These are phyloP conservation scores for Dinoponera quadriceps DNA, from an alignment of 1,140 invertebrate genomes.

Conservation along the genomic window DNA sequence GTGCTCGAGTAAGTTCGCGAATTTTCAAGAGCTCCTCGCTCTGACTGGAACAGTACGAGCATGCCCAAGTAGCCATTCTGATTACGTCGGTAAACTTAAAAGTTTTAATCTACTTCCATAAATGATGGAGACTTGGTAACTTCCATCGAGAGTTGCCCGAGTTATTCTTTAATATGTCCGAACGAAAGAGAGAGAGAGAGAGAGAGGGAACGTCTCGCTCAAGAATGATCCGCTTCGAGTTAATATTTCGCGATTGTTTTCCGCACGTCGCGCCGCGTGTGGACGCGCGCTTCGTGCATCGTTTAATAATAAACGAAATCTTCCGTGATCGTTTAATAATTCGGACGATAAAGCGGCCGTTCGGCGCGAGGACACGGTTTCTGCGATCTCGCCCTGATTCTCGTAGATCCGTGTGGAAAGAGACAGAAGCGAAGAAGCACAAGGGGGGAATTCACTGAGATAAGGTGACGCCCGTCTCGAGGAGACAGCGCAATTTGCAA, in stretches of 20 bases:
- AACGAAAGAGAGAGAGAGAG: neutral
- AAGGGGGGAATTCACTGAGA: neutral
- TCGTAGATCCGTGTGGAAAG: neutral
- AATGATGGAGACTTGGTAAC: slow-evolving; percentile 37
- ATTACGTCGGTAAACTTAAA: slow-evolving; percentile 67
- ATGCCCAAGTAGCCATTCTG: slow-evolving; percentile 63
- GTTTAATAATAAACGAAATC: too few species aligned
- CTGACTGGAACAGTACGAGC: slow-evolving; percentile 44
- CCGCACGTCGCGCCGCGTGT: too few species aligned
- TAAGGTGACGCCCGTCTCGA: neutral
- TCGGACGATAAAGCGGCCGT: too few species aligned
- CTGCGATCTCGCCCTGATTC: neutral
- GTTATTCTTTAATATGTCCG: slow-evolving; percentile 41
- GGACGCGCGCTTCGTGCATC: neutral
- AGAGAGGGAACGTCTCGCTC: slow-evolving; percentile 1
- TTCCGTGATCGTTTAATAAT: too few species aligned
- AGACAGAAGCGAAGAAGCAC: neutral
- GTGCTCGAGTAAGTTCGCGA: slow-evolving; percentile 48
- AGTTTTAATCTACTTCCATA: slow-evolving; percentile 50
- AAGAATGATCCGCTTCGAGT: neutral
- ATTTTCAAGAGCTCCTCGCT: slow-evolving; percentile 54
- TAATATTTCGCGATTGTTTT: neutral
- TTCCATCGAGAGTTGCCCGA: slow-evolving; percentile 6
- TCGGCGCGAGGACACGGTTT: too few species aligned
- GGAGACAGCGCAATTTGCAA: neutral